These are phyloP conservation scores for Brachyalestes nurse DNA, from an alignment of 2,797 vertebrate species.

Conservation along the genomic window DNA sequence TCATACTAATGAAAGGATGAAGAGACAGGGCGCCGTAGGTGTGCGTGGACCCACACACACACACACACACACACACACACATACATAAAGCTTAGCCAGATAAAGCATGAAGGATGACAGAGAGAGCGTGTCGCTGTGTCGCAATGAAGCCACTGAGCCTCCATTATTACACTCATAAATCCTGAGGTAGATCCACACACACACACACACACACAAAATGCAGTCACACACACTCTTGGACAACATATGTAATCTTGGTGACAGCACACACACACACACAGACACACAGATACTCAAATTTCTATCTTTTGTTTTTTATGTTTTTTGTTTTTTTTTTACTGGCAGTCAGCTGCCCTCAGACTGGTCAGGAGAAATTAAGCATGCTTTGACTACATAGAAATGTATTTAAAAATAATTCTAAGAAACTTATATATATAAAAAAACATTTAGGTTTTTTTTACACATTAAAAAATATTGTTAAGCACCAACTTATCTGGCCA, in stretches of 20 bases:
- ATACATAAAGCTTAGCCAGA: slow-evolving; percentile 30
- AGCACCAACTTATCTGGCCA: too few relatives aligned
- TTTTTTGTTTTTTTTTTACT: too few relatives aligned
- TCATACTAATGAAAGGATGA: slow-evolving; percentile 30
- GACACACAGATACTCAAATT: not conserved
- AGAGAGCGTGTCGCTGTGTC: slow-evolving; percentile 46
- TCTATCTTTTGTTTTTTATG: too few relatives aligned
- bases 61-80: slow-evolving; percentile 11
- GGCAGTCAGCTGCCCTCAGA: too few relatives aligned
- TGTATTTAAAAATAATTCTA: too few relatives aligned
- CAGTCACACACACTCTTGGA: not conserved
- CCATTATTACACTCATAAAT: slow-evolving; percentile 58
- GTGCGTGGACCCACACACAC: not conserved
- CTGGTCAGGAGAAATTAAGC: too few relatives aligned
- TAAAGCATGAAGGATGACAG: slow-evolving; percentile 46
- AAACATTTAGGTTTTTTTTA: too few relatives aligned
- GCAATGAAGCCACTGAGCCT: slow-evolving; percentile 45
- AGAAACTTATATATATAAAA: too few relatives aligned
- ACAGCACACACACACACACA: not conserved
- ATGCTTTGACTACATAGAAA: too few relatives aligned
- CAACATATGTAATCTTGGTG: not conserved
- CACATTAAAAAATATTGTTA: too few relatives aligned
- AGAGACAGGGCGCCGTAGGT: slow-evolving; percentile 27
- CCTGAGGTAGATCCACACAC: slow-evolving; percentile 36
- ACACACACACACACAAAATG: not conserved